These are phyloP conservation scores for Baryphthengus martii DNA, from an alignment of 2,113 vertebrate genomes.

Conservation along the genomic window DNA sequence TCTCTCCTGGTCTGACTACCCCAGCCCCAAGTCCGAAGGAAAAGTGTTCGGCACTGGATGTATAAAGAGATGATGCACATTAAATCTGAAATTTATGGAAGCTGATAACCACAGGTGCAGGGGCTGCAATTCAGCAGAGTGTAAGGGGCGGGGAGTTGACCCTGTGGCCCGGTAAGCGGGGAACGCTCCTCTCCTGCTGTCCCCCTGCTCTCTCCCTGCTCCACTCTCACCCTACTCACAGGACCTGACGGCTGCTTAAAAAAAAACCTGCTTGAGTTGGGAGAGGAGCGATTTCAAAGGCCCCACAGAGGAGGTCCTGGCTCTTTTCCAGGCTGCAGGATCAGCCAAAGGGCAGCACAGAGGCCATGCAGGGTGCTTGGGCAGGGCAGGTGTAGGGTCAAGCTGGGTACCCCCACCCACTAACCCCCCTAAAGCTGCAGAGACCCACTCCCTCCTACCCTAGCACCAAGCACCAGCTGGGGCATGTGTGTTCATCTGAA, in stretches of 20 bases:
- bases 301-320: constrained; percentile 18
- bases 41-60: not conserved
- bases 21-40: not conserved
- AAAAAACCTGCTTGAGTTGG: not conserved
- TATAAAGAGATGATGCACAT: not conserved
- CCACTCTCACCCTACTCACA: not conserved
- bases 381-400: not conserved
- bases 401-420: not conserved
- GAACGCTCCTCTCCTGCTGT: constrained; percentile 1
- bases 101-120: constrained; percentile 57
- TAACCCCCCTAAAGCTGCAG: not conserved
- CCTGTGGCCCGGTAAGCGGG: not conserved
- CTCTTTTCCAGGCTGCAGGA: constrained; percentile 61
- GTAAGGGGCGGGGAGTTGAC: constrained; percentile 9
- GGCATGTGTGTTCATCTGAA: not conserved
- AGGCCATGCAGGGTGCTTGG: not conserved
- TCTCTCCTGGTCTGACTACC: not conserved
- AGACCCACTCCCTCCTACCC: not conserved
- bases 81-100: not conserved
- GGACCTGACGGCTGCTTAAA: not conserved
- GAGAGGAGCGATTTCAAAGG: constrained; percentile 45
- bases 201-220: not conserved
- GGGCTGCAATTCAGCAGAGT: constrained; percentile 15
- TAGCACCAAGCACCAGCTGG: accelerated
- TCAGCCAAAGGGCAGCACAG: constrained; percentile 61